Evolutionary conservation across 2,113 vertebrate species (phyloP).

Genomic region (Varanus salvator): DNA sequence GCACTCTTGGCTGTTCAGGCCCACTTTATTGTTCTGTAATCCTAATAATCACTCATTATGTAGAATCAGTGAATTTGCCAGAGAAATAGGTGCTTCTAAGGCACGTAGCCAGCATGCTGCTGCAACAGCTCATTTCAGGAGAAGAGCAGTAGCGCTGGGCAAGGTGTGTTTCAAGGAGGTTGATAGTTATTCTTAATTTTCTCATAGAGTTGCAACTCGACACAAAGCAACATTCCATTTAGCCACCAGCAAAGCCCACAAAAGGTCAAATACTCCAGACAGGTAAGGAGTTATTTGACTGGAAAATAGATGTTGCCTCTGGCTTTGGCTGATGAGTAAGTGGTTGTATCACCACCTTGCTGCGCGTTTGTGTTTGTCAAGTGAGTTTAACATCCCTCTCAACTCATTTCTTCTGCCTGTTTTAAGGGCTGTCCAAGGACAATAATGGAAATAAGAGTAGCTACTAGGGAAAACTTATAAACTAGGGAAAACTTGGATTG

Average conservation of each 20-base stretch:
- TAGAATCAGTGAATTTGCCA: not conserved
- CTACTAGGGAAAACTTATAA: not conserved
- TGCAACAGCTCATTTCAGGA: not conserved
- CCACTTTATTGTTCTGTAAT: not conserved
- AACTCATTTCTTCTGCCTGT: not conserved
- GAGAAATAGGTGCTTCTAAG: not conserved
- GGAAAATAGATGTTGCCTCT: not conserved
- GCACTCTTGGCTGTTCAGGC: not conserved
- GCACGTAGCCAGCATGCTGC: not conserved
- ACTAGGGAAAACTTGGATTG: not conserved
- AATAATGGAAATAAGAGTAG: not conserved
- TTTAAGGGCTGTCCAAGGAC: not conserved
- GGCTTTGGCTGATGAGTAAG: not conserved
- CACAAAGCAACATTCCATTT: not conserved
- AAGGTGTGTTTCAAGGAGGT: not conserved
- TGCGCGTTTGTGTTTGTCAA: not conserved
- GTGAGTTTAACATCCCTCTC: not conserved
- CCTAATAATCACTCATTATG: too few relatives aligned
- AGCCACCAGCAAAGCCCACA: constrained; percentile 13
- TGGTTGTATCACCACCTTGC: not conserved
- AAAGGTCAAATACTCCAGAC: constrained; percentile 5
- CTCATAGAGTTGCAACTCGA: not conserved
- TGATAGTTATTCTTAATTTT: not conserved
- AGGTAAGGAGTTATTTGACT: not conserved
- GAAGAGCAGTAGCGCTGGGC: not conserved